Conservation (phyloP, 2,113 vertebrate species). For the Malaclemys terrapin region DNA sequence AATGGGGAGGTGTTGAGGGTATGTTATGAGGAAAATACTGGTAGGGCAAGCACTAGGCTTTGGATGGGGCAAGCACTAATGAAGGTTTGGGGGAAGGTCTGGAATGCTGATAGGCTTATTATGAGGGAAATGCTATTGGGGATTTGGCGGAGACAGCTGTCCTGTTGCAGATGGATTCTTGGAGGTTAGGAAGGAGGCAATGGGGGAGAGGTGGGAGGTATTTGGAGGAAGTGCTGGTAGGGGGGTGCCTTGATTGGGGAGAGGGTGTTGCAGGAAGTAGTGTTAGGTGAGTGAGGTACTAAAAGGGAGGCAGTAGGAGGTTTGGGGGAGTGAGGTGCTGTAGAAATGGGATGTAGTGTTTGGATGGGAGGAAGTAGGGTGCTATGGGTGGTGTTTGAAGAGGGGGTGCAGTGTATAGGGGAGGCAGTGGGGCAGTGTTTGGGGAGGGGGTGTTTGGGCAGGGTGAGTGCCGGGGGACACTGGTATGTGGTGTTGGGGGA, state of each 20-base stretch:
- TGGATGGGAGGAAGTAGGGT: too few species aligned
- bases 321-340: too few species aligned
- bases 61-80: not conserved
- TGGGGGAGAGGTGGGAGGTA: not conserved
- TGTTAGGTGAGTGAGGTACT: not conserved
- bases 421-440: not conserved
- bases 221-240: not conserved
- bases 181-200: not conserved
- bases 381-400: too few species aligned
- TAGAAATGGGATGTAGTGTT: too few species aligned
- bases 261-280: not conserved
- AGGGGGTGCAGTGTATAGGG: too few species aligned
- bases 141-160: not conserved
- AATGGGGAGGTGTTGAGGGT: not conserved
- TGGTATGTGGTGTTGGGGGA: too few species aligned
- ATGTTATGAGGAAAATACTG: not conserved
- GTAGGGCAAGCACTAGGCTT: too few species aligned
- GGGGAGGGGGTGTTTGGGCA: too few species aligned
- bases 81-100: not conserved
- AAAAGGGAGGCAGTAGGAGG: too few species aligned
- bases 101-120: not conserved
- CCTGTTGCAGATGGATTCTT: not conserved
- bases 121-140: not conserved
- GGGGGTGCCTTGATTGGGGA: not conserved
- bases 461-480: too few species aligned